Evolutionary conservation across 2,888 invertebrate species (phyloP).

Genomic region (Nemurella pictetii): DNA sequence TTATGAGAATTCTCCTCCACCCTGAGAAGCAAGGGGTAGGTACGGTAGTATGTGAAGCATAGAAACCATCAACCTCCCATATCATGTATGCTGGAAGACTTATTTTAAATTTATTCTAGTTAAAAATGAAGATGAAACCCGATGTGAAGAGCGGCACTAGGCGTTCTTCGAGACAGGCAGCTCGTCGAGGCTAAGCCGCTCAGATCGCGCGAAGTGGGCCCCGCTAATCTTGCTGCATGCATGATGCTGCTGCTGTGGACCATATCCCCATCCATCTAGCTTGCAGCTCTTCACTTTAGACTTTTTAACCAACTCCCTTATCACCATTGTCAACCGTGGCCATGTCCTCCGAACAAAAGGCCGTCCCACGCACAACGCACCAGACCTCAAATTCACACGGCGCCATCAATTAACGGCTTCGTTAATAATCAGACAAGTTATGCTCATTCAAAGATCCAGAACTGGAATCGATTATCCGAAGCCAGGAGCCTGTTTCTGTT

Average conservation of each 20-base stretch:
- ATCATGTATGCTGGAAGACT: conserved; percentile 39
- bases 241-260: not conserved
- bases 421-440: not conserved
- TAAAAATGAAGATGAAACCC: conserved; percentile 36
- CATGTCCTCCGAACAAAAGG: not conserved
- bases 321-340: not conserved
- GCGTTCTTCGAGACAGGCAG: no score
- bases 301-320: not conserved
- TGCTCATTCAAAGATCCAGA: not conserved
- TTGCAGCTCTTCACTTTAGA: not conserved
- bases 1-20: conserved; percentile 32
- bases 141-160: conserved; percentile 1
- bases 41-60: not conserved
- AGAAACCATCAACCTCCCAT: conserved; percentile 27
- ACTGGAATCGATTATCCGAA: not conserved
- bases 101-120: conserved; percentile 42
- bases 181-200: conserved; percentile 21
- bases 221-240: conserved; percentile 28
- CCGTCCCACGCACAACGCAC: not conserved
- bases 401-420: not conserved
- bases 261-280: conserved; percentile 23
- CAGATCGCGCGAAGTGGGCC: conserved; percentile 26
- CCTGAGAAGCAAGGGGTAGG: conserved; percentile 2
- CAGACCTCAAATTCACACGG: not conserved
- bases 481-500: conserved; percentile 10